Base-by-base conservation (phyloP, 2,113 vertebrate species). In the Alexandromys fortis region DNA sequence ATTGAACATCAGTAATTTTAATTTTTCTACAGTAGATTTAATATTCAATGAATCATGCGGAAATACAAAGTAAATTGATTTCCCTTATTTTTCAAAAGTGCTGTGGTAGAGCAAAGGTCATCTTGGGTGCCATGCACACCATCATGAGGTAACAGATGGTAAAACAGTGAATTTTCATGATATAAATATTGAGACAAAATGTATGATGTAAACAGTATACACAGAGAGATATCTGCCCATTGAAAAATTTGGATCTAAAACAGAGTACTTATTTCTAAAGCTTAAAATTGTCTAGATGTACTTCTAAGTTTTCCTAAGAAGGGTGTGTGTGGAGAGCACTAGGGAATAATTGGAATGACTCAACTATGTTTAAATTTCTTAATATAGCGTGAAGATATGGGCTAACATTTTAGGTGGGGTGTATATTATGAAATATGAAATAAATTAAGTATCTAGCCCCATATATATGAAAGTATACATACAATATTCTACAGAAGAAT, bases 281-380 rank as follows among this genome's bases (percentile, higher is more conserved):
- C 10, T 91, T 97, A 85, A 96, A 94, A 81, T 85, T 95, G 0
- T 45, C 45, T 86, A 70, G 16, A 55, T 47, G 45, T 33, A 92
- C 55, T 30, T 88, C 2, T 81, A 42, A 72, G 4, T 24, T 81
- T 2, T 30, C 7, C 26, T 12, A n/a, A n/a, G 38, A 45, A 1
- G 22, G 21, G 26, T 17, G 26, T 92, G 33, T 17, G 72, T 16
- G 17, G 24, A 33, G 16, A 75, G 12, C 38, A 8, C 26, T 55
- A 70, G 22, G 33, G 22, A 16, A 5, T 26, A 58, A 67, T 26
- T 83, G n/a, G 81, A 2, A n/a, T n/a, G 49, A 77, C 72, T 89
- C 16, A 87, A 7, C 45, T 70, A 49, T 16, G 89, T 92, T 89
- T 21, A 55, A 42, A 38, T 67, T 83, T 28, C 17, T 91, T 65